These are phyloP conservation scores for Lepilemur ruficaudatus DNA, from an alignment of 2,797 vertebrate genomes.

Conservation along the genomic window DNA sequence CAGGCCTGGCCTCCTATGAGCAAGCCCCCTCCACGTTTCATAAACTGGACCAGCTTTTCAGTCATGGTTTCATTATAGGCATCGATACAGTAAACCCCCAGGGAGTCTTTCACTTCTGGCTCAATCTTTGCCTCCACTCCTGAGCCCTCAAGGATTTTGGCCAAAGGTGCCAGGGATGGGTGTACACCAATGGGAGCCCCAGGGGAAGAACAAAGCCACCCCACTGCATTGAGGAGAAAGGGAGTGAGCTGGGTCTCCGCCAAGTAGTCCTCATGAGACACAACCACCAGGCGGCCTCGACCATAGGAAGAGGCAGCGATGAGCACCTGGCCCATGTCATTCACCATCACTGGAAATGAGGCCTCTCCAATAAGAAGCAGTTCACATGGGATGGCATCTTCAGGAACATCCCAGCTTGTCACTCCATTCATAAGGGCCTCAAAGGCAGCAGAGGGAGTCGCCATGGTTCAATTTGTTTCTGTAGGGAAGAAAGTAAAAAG, in stretches of 20 bases:
- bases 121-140: conserved; percentile 67
- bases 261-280: conserved; percentile 83
- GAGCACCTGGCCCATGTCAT: conserved; percentile 82
- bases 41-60: conserved; percentile 77
- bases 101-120: conserved; percentile 54
- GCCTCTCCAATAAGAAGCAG: conserved; percentile 82
- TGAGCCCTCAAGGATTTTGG: conserved; percentile 70
- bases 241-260: conserved; percentile 75
- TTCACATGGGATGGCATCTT: conserved; percentile 80
- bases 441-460: conserved; percentile 78
- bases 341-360: conserved; percentile 83
- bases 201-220: conserved; percentile 79
- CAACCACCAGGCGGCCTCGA: conserved; percentile 81
- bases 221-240: conserved; percentile 83
- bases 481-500: conserved; percentile 20
- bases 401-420: conserved; percentile 79
- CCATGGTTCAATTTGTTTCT: conserved; percentile 63
- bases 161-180: conserved; percentile 68
- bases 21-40: conserved; percentile 81
- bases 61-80: conserved; percentile 76
- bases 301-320: conserved; percentile 82
- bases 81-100: conserved; percentile 81
- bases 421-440: conserved; percentile 79
- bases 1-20: conserved; percentile 85
- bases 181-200: conserved; percentile 78